Conservation (phyloP, 2,888 invertebrate species). For the Polydrusus tereticollis region DNA sequence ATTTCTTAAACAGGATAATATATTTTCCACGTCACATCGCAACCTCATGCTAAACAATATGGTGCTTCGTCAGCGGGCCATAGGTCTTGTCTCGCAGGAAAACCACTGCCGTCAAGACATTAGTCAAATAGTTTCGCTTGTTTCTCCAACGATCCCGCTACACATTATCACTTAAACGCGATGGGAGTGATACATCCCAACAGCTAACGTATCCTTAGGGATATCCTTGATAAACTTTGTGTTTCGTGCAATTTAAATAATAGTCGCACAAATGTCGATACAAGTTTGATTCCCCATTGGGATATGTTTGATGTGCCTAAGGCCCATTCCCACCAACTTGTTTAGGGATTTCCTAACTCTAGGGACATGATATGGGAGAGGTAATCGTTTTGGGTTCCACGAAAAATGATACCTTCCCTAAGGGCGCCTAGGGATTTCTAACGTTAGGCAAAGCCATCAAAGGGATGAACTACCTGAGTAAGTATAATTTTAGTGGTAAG, state of each 20-base stretch:
- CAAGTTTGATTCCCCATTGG: background rate
- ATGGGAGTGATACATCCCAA: constrained; percentile 39
- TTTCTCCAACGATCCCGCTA: constrained; percentile 8
- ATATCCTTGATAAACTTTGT: constrained; percentile 32
- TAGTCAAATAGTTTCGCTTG: constrained; percentile 8
- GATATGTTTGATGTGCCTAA: no score
- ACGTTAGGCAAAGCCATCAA: no score
- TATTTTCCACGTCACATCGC: background rate
- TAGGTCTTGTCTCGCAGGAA: constrained; percentile 10
- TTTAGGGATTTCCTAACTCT: no score
- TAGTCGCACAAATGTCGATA: constrained; percentile 19
- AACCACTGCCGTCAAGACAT: constrained; percentile 5
- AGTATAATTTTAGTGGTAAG: no score
- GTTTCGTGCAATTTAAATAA: constrained; percentile 41
- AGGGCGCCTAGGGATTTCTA: no score
- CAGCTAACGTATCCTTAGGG: constrained; percentile 33
- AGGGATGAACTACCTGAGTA: no score
- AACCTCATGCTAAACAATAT: background rate
- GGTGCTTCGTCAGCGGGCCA: background rate
- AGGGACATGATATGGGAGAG: no score
- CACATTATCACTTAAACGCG: constrained; percentile 41
- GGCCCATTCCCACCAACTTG: no score
- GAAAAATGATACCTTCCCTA: no score
- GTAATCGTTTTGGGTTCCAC: no score
- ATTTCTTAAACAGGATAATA: background rate